Percentiles rank a stretch among this genome's conserved stretches.
Conservation (phyloP, 1,140 invertebrate species). For the Yoshiicerus persimilis region DNA sequence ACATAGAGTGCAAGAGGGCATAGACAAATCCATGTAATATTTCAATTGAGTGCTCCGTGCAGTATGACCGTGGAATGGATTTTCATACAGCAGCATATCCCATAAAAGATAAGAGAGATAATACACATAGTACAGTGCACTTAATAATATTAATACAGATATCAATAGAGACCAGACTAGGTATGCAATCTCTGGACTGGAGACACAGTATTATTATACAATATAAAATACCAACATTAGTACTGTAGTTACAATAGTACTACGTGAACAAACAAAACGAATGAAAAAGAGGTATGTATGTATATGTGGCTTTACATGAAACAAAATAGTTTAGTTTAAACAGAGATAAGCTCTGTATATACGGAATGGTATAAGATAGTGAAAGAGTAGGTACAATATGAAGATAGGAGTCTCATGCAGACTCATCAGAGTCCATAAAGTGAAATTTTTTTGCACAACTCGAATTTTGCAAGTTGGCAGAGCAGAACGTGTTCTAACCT, state of each 20-base stretch:
- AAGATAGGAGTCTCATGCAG: background rate
- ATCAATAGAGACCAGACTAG: background rate
- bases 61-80: background rate
- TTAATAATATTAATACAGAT: no score
- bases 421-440: slow-evolving; percentile 6
- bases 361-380: background rate
- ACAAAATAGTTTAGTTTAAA: background rate
- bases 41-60: background rate
- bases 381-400: background rate
- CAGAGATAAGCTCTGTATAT: background rate
- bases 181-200: background rate
- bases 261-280: background rate
- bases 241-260: no score
- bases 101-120: background rate
- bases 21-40: background rate
- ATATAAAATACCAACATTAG: no score
- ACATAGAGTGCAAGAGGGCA: background rate
- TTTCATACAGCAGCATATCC: background rate
- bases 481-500: slow-evolving; percentile 24
- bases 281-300: background rate
- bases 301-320: background rate
- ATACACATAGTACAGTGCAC: background rate
- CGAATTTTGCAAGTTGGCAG: slow-evolving; percentile 11
- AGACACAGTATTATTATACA: background rate
- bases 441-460: slow-evolving; percentile 7